phyloP scores from a whole-genome alignment of 2,797 vertebrate species.

The Ctenosaura bakeri region DNA sequence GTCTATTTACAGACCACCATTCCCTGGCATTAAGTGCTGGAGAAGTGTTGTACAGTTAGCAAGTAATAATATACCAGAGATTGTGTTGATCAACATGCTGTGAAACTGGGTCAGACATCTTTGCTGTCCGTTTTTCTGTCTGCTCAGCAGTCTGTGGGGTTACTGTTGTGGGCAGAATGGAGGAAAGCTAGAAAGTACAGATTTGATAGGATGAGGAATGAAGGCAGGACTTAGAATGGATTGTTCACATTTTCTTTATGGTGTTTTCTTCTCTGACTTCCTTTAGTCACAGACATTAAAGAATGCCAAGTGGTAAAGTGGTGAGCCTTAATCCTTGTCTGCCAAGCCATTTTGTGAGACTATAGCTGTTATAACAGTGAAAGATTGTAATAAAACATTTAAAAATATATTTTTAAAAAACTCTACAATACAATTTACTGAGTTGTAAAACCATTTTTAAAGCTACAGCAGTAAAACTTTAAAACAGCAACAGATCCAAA shows the following conservation, averaged over 20 bases:
- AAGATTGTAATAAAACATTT: not conserved
- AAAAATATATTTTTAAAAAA: not conserved
- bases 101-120: not conserved
- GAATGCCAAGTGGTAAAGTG: not conserved
- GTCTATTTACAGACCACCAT: not conserved
- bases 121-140: not conserved
- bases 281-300: not conserved
- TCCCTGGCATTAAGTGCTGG: not conserved
- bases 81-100: not conserved
- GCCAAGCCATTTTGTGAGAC: not conserved
- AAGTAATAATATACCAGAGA: too few relatives aligned
- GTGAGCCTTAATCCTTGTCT: not conserved
- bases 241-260: not conserved
- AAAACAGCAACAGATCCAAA: not conserved
- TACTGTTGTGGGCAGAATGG: not conserved
- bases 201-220: not conserved
- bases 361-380: not conserved
- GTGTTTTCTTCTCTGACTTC: not conserved
- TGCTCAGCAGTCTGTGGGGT: too few relatives aligned
- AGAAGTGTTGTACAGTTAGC: not conserved
- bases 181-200: not conserved
- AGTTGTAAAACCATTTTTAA: not conserved
- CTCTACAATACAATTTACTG: not conserved
- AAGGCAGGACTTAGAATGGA: not conserved
- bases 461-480: not conserved